A percentile compares a stretch with the other conserved stretches of the same genome.
Evolutionary conservation across 2,113 vertebrate species (phyloP).

Genomic region (Vulpes vulpes): DNA sequence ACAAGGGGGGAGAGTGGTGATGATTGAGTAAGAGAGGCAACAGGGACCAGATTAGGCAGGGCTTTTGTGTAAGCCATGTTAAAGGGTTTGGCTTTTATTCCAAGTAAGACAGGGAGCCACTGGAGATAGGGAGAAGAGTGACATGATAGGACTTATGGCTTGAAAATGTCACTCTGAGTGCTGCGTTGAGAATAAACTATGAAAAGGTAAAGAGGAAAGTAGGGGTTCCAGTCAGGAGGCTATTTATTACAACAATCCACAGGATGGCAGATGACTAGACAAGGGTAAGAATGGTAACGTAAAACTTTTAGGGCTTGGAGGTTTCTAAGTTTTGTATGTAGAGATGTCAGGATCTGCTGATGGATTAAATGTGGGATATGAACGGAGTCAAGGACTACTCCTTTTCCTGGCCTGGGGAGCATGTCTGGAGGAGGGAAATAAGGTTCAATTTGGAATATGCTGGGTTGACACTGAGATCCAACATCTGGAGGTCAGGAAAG

Average conservation of each 20-base stretch:
- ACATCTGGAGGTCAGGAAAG: constrained; percentile 17
- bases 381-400: neutral
- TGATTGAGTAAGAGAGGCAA: neutral
- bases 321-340: neutral
- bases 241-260: neutral
- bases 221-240: neutral
- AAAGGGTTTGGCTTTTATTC: neutral
- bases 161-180: constrained; percentile 1
- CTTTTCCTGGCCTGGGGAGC: neutral
- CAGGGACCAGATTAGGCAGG: neutral
- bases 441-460: constrained; percentile 13
- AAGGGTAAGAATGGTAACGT: neutral
- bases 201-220: neutral
- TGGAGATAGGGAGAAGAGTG: neutral
- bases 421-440: neutral
- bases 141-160: neutral
- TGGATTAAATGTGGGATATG: neutral
- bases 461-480: neutral
- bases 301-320: neutral
- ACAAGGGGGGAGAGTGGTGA: neutral
- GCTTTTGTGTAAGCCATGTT: neutral
- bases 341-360: neutral
- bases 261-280: neutral
- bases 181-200: neutral
- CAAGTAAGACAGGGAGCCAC: neutral